Base-by-base conservation (phyloP, 1,140 invertebrate genomes). In the Pemphigus obesinymphae region DNA sequence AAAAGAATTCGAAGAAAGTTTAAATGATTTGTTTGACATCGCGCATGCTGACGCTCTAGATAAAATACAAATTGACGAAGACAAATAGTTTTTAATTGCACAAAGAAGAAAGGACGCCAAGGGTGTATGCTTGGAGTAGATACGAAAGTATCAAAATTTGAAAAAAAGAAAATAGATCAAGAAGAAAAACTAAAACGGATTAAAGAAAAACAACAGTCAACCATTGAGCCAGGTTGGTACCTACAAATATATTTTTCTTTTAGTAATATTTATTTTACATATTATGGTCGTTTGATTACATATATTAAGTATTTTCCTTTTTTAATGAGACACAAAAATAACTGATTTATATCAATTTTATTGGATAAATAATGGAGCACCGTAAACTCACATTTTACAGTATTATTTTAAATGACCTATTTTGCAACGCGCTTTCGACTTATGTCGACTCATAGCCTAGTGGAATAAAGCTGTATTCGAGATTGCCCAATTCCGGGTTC, bases 81-180 rank as follows among this genome's bases (percentile, higher is more conserved):
- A 84, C 26, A 84, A 75, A 58, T 3, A 72, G 29, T 83, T 84
- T 61, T 75, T 84, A 48, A 63, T 75, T 83, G 58, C 68, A 48
- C 83, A 83, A 40, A 31, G 80, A 53, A 68, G 82, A 83, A 82
- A 50, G 53, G 80, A 45, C 82, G 55, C 13, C 34, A 37, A 45
- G 75, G 75, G 23, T 82, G 40, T 63, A 82, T 82, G 48, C 40
- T 66, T 50, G 73, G 72, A 63, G 75, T 82, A 8, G 75, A 82
- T 61, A 58, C 15, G 13, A 80, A 53, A 80, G 29, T 20, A 66
- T 26, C 63, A 66, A 66, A 66, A 66, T 34, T 66, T 37, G 63
- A 37, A 66, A 37, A 34, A 20, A 66, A 66, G 4, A 66, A 66
- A 7, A 34, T 66, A 34, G 17, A 29, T 10, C 15, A 34, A 34